Percentiles rank a stretch among this genome's conserved stretches.
Evolutionary conservation across 2,888 invertebrate species (phyloP).

Genomic region (Drepanosiphum platanoidis): DNA sequence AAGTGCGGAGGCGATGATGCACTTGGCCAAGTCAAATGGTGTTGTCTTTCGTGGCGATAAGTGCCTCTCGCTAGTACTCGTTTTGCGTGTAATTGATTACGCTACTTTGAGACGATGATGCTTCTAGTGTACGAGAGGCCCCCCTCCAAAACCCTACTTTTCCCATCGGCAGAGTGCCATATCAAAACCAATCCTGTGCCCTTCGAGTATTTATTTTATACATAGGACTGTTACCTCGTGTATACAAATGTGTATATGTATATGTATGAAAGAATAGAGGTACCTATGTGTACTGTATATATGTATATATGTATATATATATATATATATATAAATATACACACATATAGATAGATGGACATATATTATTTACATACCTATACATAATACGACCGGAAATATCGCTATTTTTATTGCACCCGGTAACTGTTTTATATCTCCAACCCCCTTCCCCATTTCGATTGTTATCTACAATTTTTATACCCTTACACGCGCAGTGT

Average conservation of each 20-base stretch:
- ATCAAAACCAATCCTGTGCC: conserved; percentile 43
- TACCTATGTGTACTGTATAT: neutral
- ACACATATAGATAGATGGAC: neutral
- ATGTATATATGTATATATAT: neutral
- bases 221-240: neutral
- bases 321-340: neutral
- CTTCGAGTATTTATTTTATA: conserved; percentile 42
- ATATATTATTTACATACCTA: too few species aligned
- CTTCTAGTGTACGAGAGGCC: conserved; percentile 51
- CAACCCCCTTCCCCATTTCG: neutral
- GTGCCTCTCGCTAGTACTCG: conserved; percentile 58
- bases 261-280: neutral
- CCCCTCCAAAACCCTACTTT: conserved; percentile 35
- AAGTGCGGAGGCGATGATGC: conserved; percentile 3
- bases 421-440: conserved; percentile 53
- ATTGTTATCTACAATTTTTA: conserved; percentile 50
- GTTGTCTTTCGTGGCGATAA: conserved; percentile 56
- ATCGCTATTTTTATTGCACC: conserved; percentile 42
- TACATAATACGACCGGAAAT: conserved; percentile 41
- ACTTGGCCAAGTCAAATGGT: conserved; percentile 49
- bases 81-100: conserved; percentile 60
- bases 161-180: conserved; percentile 36
- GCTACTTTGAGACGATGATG: conserved; percentile 59
- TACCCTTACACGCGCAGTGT: conserved; percentile 23
- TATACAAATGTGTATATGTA: neutral